A percentile compares a stretch with the other conserved stretches of the same genome.
Evolutionary conservation across 2,797 vertebrate species (phyloP).

Genomic region (Setipinna tenuifilis): DNA sequence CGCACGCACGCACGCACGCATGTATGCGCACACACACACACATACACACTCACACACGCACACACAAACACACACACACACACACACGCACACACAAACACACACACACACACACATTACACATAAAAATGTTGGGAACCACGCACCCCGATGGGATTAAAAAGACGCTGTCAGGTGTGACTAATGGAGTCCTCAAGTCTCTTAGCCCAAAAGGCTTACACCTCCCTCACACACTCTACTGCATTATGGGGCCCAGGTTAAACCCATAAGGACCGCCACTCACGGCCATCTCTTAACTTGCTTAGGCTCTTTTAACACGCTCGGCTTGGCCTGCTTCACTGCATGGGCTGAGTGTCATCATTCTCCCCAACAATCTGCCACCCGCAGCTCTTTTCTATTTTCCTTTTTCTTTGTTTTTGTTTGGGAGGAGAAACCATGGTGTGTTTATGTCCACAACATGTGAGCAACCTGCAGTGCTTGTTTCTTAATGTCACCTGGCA

Average conservation of each 20-base stretch:
- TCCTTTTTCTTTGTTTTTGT: too few species aligned
- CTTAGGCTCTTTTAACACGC: too few species aligned
- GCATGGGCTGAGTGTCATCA: too few species aligned
- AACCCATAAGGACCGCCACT: conserved; percentile 2
- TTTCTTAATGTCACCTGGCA: too few species aligned
- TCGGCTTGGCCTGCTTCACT: too few species aligned
- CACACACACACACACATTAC: neutral
- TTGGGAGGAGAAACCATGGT: too few species aligned
- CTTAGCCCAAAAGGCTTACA: conserved; percentile 7
- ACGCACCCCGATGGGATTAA: neutral
- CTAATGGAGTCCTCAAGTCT: conserved; percentile 12
- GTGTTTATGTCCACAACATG: too few species aligned
- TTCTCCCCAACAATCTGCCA: too few species aligned
- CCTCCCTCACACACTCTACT: conserved; percentile 3
- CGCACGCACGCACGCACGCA: neutral
- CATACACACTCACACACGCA: neutral
- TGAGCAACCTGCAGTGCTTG: too few species aligned
- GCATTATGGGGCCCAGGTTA: neutral
- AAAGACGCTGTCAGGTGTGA: conserved; percentile 9
- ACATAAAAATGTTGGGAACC: neutral
- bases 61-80: neutral
- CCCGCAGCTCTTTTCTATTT: too few species aligned
- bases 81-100: neutral
- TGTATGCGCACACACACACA: neutral
- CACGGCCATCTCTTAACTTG: neutral